A percentile compares a stretch with the other conserved stretches of the same genome.
These are phyloP conservation scores for Serripes groenlandicus DNA, from an alignment of 2,888 invertebrate genomes.

Conservation along the genomic window DNA sequence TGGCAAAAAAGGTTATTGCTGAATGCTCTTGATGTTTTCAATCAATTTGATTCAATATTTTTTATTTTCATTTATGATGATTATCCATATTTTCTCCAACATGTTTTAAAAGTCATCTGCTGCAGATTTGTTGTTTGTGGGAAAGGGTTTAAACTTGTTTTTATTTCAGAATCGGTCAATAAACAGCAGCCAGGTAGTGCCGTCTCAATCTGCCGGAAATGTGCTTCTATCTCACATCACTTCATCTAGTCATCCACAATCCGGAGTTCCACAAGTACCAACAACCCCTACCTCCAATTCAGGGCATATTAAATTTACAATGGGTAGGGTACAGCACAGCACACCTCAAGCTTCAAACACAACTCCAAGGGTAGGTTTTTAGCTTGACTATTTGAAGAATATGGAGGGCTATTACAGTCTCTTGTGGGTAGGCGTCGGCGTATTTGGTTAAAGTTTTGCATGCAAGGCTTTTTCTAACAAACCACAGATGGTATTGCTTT, in stretches of 20 bases:
- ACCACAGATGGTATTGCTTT: too few relatives aligned
- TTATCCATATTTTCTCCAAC: too few relatives aligned
- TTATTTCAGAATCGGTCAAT: constrained; percentile 13
- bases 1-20: too few relatives aligned
- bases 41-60: too few relatives aligned
- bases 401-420: too few relatives aligned
- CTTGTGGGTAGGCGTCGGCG: too few relatives aligned
- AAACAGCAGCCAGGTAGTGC: background rate
- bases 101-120: too few relatives aligned
- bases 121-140: too few relatives aligned
- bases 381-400: background rate
- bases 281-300: constrained; percentile 19
- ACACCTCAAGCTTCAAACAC: constrained; percentile 56
- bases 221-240: background rate
- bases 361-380: constrained; percentile 11
- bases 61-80: too few relatives aligned
- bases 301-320: constrained; percentile 19
- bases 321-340: constrained; percentile 25
- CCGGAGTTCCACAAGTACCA: constrained; percentile 7
- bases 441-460: too few relatives aligned
- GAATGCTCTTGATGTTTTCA: too few relatives aligned
- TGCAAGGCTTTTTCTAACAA: too few relatives aligned
- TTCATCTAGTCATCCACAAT: background rate
- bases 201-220: constrained; percentile 12
- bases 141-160: background rate